Percentiles rank a stretch among this genome's conserved stretches.
Evolutionary conservation across 2,888 invertebrate genomes (phyloP).

Genomic region (Esperia sulphurella): DNA sequence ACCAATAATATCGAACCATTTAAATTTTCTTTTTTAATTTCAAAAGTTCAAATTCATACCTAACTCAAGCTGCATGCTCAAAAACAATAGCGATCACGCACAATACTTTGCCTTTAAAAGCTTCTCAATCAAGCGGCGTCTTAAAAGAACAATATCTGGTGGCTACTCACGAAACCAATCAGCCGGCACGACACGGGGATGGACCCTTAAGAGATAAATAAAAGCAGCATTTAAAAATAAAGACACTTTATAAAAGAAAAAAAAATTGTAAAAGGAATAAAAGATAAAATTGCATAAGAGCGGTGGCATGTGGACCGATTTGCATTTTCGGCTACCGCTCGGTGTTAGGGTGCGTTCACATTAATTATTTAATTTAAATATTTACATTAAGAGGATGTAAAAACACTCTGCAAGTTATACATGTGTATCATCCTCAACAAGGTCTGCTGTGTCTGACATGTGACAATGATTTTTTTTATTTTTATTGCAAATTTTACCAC

Average conservation of each 20-base stretch:
- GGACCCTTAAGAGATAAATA: slow-evolving; percentile 26
- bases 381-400: not conserved
- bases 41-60: no score
- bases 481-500: no score
- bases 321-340: slow-evolving; percentile 55
- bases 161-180: slow-evolving; percentile 67
- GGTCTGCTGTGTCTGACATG: no score
- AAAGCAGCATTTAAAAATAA: slow-evolving; percentile 15
- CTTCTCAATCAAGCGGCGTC: slow-evolving; percentile 56
- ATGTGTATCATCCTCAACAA: no score
- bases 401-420: not conserved
- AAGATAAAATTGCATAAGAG: slow-evolving; percentile 38
- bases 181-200: slow-evolving; percentile 42
- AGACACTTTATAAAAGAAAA: slow-evolving; percentile 18
- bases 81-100: slow-evolving; percentile 16
- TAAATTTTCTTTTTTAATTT: no score
- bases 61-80: not conserved
- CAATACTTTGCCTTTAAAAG: slow-evolving; percentile 38
- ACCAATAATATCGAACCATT: no score
- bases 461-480: no score
- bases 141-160: slow-evolving; percentile 61
- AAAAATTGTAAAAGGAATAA: slow-evolving; percentile 27
- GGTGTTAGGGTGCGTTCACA: slow-evolving; percentile 10
- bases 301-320: slow-evolving; percentile 30
- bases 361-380: slow-evolving; percentile 12